These are phyloP conservation scores for Periplaneta americana DNA, from an alignment of 1,140 invertebrate species.

Conservation along the genomic window DNA sequence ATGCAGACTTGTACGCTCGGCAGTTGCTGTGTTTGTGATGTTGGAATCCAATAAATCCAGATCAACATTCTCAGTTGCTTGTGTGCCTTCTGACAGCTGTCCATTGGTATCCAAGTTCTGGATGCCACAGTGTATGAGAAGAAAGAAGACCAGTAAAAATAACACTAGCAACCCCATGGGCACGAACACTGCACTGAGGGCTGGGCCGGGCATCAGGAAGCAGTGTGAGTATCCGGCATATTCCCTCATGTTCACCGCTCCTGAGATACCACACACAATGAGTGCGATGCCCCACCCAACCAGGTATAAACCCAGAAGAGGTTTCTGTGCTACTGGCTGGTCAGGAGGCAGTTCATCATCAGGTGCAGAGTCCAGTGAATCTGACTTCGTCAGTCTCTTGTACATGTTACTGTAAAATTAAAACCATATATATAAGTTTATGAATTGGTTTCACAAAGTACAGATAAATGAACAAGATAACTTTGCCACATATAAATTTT, in stretches of 20 bases:
- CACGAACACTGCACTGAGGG: slow-evolving; percentile 73
- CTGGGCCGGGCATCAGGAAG: slow-evolving; percentile 72
- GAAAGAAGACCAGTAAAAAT: slow-evolving; percentile 65
- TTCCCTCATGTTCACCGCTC: slow-evolving; percentile 80
- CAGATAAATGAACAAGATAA: no score
- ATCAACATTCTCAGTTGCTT: slow-evolving; percentile 76
- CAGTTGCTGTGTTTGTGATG: slow-evolving; percentile 32
- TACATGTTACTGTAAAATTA: slow-evolving; percentile 67
- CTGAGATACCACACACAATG: slow-evolving; percentile 86
- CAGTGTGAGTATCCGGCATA: slow-evolving; percentile 67
- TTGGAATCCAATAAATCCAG: slow-evolving; percentile 35
- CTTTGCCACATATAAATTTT: no score
- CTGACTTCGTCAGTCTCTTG: slow-evolving; percentile 53
- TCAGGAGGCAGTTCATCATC: slow-evolving; percentile 63
- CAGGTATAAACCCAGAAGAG: slow-evolving; percentile 81
- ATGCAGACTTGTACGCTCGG: slow-evolving; percentile 52
- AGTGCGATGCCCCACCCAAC: slow-evolving; percentile 86
- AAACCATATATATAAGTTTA: background rate
- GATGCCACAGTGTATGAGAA: slow-evolving; percentile 67
- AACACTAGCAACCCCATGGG: slow-evolving; percentile 67
- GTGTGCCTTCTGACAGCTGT: slow-evolving; percentile 71
- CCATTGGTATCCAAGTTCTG: slow-evolving; percentile 58
- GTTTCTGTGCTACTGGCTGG: slow-evolving; percentile 56
- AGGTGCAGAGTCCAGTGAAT: slow-evolving; percentile 37
- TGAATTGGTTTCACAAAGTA: no score